A percentile compares a stretch with the other conserved stretches of the same genome.
Conservation (phyloP, 2,888 invertebrate genomes). For the Aphodius sticticus region DNA sequence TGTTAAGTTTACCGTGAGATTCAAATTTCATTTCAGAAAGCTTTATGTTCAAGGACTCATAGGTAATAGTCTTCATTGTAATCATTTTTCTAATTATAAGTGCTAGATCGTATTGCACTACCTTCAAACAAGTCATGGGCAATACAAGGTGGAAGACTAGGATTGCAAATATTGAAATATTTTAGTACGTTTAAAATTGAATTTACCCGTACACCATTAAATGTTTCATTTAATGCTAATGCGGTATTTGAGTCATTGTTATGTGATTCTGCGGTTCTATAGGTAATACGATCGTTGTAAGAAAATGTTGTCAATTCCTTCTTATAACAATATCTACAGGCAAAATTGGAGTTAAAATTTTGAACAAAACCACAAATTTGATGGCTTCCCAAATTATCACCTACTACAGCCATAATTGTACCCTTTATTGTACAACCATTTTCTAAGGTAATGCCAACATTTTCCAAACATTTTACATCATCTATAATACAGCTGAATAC, state of each 20-base stretch:
- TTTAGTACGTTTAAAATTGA: constrained; percentile 45
- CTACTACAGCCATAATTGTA: neutral
- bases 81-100: constrained; percentile 15
- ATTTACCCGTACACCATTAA: constrained; percentile 42
- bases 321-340: too few species aligned
- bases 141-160: constrained; percentile 42
- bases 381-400: constrained; percentile 25
- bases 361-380: constrained; percentile 29
- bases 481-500: neutral
- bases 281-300: too few species aligned
- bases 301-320: too few species aligned
- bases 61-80: neutral
- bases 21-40: neutral
- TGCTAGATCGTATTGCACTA: too few species aligned
- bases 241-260: too few species aligned
- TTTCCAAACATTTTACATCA: constrained; percentile 28
- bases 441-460: constrained; percentile 20
- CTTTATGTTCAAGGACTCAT: constrained; percentile 1
- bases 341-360: constrained; percentile 22
- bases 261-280: too few species aligned
- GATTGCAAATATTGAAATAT: constrained; percentile 45
- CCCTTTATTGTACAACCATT: too few species aligned
- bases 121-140: constrained; percentile 23
- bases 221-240: constrained; percentile 9
- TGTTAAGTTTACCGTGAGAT: neutral